Evolutionary conservation across 2,113 vertebrate genomes (phyloP), one percentile per base, ranked within the genome.

Genomic region (Neolamprologus longior): DNA sequence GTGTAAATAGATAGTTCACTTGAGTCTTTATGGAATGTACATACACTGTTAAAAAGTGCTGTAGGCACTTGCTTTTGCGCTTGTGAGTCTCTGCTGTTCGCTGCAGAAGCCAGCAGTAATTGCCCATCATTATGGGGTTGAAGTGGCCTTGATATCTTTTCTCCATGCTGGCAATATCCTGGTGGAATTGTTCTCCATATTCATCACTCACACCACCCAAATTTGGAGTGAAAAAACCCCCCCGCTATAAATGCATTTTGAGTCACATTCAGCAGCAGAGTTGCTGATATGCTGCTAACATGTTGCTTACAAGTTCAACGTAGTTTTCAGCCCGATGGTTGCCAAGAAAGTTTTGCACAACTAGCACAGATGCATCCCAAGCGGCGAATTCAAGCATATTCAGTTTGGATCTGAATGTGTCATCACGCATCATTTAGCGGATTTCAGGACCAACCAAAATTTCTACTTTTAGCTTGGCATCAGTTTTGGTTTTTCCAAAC

Each of bases 141-240:
- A 63, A 63, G 58, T 35, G 58, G 31, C 31, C 58, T 63, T 63
- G 58, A 63, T 35, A 63, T 63, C 15, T 63, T 63, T 33, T 63
- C 58, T 63, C 58, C 58, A 63, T 63, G 58, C 15, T 63, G 31
- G 15, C 31, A 63, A 63, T 63, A 63, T 63, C 15, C 31, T 63
- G 15, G 9, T 63, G 31, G 31, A 19, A 35, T 63, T 63, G 28
- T 63, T 63, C 15, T 19, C 31, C 9, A 7, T 63, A 4, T 63
- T 4, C 6, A 63, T 35, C 58, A 63, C 58, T 63, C 31, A 63
- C 31, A 19, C 58, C 15, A 63, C 58, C 1, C 58, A 12, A 63
- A 63, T n/a, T 63, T 63, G 17, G 58, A 63, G 58, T 63, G 31
- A 19, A 1, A n/a, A 9, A 10, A 19, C 0, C 7, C 0, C 0